These are phyloP conservation scores for Tragelaphus imberbis DNA, from an alignment of 2,113 vertebrate species.

Conservation along the genomic window DNA sequence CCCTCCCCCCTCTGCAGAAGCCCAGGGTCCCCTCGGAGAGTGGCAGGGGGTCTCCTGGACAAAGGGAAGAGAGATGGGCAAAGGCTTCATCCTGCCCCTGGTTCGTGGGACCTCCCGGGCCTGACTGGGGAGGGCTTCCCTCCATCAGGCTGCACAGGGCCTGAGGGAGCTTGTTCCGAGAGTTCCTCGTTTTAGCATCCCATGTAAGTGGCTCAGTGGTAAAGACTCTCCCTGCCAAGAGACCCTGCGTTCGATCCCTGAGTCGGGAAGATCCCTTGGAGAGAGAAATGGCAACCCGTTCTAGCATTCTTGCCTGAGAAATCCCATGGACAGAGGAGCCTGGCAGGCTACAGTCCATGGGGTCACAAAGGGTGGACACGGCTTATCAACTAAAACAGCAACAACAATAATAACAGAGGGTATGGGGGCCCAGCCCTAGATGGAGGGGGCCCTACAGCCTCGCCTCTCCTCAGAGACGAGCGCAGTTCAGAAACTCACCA, in stretches of 20 bases:
- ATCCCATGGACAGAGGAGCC: background rate
- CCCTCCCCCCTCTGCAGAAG: background rate
- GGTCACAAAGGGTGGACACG: background rate
- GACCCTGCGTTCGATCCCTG: background rate
- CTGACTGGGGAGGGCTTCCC: accelerated
- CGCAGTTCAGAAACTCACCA: background rate
- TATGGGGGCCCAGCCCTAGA: background rate
- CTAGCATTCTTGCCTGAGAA: background rate
- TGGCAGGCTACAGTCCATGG: background rate
- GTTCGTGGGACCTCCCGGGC: accelerated
- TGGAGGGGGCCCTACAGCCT: background rate
- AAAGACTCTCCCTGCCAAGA: background rate
- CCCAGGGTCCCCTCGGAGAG: background rate
- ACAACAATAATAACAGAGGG: background rate
- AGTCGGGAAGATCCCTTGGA: background rate
- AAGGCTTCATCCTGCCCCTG: accelerated
- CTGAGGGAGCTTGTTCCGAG: accelerated
- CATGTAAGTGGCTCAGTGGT: background rate
- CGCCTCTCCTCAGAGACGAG: background rate
- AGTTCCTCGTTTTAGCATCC: background rate
- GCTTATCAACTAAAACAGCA: accelerated
- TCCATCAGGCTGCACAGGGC: background rate
- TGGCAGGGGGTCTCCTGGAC: background rate
- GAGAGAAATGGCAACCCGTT: background rate
- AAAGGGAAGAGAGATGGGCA: background rate